Evolutionary conservation across 1,140 invertebrate species (phyloP).

Genomic region (Pararge aegeria): DNA sequence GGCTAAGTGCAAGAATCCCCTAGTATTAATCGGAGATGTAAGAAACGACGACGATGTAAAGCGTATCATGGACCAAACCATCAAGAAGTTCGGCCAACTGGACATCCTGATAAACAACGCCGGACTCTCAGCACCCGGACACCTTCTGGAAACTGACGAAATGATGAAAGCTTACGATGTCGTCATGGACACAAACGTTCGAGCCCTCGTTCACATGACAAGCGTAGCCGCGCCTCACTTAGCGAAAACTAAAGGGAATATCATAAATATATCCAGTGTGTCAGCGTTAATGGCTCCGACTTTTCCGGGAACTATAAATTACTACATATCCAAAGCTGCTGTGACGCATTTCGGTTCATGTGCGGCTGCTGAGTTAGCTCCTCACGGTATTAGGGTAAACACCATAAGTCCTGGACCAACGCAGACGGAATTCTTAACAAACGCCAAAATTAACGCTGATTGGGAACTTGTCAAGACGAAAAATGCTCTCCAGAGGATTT

Average conservation of each 20-base stretch:
- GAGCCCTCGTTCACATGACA: background rate
- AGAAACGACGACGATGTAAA: background rate
- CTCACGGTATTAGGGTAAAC: background rate
- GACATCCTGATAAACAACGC: conserved; percentile 4
- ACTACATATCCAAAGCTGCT: conserved; percentile 5
- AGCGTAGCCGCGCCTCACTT: background rate
- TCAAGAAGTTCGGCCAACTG: background rate
- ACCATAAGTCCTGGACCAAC: background rate
- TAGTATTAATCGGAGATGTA: background rate
- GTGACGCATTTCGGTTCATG: background rate
- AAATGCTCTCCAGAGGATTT: conserved; percentile 85
- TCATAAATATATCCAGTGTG: background rate
- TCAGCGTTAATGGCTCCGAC: background rate
- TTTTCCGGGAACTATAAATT: background rate
- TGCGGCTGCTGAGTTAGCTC: background rate
- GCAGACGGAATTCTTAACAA: background rate
- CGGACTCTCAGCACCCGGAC: background rate
- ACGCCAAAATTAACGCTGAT: background rate
- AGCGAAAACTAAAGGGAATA: background rate
- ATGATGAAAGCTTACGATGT: conserved; percentile 2
- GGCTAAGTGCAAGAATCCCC: background rate
- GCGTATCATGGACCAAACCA: background rate
- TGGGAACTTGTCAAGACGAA: conserved; percentile 79
- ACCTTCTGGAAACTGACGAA: background rate
- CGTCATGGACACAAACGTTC: background rate